A percentile compares a stretch with the other conserved stretches of the same genome.
Conservation (phyloP, 2,888 invertebrate species). For the Pterostichus niger region DNA sequence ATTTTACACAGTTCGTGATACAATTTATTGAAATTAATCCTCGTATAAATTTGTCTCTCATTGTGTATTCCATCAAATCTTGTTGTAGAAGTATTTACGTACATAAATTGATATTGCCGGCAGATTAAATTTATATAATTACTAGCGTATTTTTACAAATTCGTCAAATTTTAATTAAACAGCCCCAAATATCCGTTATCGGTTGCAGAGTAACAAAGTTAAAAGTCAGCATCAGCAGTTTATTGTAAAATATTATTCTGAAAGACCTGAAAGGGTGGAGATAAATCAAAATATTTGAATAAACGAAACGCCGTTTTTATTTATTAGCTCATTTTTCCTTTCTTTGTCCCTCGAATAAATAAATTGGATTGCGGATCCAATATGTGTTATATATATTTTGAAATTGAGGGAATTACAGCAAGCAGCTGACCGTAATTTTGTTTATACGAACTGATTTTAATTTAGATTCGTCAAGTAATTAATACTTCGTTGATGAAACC, state of each 20-base stretch:
- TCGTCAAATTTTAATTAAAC: constrained; percentile 6
- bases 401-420: not conserved
- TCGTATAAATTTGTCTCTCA: too few species aligned
- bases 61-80: too few species aligned
- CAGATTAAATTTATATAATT: too few species aligned
- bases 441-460: constrained; percentile 26
- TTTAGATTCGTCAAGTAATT: constrained; percentile 24
- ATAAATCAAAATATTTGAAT: constrained; percentile 44
- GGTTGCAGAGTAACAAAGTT: constrained; percentile 4
- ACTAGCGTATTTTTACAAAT: not conserved
- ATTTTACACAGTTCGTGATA: too few species aligned
- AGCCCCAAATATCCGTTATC: constrained; percentile 22
- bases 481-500: constrained; percentile 28
- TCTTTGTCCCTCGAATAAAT: not conserved
- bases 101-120: too few species aligned
- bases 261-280: constrained; percentile 22
- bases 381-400: not conserved
- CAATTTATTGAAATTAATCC: too few species aligned
- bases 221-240: constrained; percentile 31
- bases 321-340: constrained; percentile 27
- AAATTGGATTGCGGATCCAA: not conserved
- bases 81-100: too few species aligned
- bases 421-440: constrained; percentile 22
- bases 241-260: constrained; percentile 32
- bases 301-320: constrained; percentile 8